Evolutionary conservation across 2,797 vertebrate genomes (phyloP).

Genomic region (Manis pentadactyla): DNA sequence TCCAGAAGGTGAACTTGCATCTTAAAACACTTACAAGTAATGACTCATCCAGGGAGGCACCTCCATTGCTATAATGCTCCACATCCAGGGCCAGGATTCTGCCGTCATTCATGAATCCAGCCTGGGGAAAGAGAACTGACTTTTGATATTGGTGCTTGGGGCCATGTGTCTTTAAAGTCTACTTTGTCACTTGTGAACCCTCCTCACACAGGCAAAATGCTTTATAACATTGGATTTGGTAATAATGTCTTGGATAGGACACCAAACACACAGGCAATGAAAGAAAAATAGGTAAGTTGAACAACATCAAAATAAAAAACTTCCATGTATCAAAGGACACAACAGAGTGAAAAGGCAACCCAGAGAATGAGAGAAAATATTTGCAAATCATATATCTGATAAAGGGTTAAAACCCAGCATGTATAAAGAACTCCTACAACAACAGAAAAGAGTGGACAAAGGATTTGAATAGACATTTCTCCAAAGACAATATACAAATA

Average conservation of each 20-base stretch:
- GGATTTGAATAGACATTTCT: background rate
- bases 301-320: background rate
- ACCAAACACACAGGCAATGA: background rate
- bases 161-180: background rate
- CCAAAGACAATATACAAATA: background rate
- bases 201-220: background rate
- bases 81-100: constrained; percentile 83
- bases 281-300: background rate
- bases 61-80: constrained; percentile 83
- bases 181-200: background rate
- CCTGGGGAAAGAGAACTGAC: constrained; percentile 62
- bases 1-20: background rate
- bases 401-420: background rate
- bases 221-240: background rate
- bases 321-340: background rate
- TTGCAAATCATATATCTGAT: background rate
- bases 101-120: constrained; percentile 85
- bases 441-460: background rate
- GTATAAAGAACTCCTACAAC: background rate
- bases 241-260: background rate
- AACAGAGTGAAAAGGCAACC: background rate
- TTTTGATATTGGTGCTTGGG: background rate
- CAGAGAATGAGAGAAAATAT: background rate
- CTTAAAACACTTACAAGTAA: constrained; percentile 74
- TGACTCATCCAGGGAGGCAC: constrained; percentile 78